A percentile compares a stretch with the other conserved stretches of the same genome.
Conservation (phyloP, 2,113 vertebrate genomes). For the Heteronetta atricapilla region DNA sequence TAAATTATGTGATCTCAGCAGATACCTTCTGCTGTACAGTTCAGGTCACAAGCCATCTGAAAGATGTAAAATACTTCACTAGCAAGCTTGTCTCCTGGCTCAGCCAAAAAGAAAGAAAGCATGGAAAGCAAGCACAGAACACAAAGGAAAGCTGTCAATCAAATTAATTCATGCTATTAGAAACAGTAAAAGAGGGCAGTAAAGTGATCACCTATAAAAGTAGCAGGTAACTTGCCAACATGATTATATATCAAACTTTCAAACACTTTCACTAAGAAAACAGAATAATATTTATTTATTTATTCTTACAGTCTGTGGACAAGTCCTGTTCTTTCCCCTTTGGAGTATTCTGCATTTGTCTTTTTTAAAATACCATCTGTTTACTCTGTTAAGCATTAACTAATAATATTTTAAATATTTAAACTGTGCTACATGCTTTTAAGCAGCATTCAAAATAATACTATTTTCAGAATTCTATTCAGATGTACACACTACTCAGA, state of each 20-base stretch:
- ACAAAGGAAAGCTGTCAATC: conserved; percentile 76
- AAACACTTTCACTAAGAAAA: neutral
- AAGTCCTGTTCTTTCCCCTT: neutral
- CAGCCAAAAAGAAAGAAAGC: conserved; percentile 86
- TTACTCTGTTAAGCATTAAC: neutral
- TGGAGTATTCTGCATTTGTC: neutral
- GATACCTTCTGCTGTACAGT: conserved; percentile 99
- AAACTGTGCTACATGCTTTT: neutral
- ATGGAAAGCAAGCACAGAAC: conserved; percentile 81
- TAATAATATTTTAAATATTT: neutral
- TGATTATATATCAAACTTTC: neutral
- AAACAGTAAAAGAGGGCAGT: conserved; percentile 30
- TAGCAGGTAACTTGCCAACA: neutral
- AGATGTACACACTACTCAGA: neutral
- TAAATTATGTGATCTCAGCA: conserved; percentile 91
- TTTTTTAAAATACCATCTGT: neutral
- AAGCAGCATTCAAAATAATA: neutral
- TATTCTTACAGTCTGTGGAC: neutral
- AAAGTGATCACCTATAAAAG: neutral
- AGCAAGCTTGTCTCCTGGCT: conserved; percentile 93
- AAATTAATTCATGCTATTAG: conserved; percentile 63
- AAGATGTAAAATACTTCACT: conserved; percentile 97
- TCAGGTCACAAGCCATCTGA: conserved; percentile 98
- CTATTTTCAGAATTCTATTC: neutral
- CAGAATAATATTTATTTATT: neutral